Base-by-base conservation (phyloP, 2,888 invertebrate species). In the Melanotus villosus region DNA sequence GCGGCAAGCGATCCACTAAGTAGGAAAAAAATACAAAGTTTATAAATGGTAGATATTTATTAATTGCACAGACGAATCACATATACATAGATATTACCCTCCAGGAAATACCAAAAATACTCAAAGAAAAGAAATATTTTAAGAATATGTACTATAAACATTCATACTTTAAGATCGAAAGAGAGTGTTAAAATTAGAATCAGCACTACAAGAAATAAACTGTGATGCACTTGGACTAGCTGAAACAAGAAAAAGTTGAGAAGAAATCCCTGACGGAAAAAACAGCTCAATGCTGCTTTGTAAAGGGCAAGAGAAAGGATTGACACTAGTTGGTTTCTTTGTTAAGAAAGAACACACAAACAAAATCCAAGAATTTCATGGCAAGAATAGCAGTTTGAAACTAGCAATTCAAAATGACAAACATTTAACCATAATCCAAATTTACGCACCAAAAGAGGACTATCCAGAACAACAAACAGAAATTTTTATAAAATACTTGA, bases 281-380 rank as follows among this genome's bases (percentile, higher is more conserved):
- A 9, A 43, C 14, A 16, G 19, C 4, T 43, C 10, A 43, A 43
- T 43, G 2, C 14, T 43, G 10, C 43, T 43, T 43, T 43, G 18
- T 5, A 43, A 43, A 43, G 38, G 43, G 18, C 43, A 43, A 16
- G 43, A 43, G 6, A 43, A 43, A 43, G 43, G 19, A 5, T 43
- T 43, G 2, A 10, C 43, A 12, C 14, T 5, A 43, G 14, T 43
- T 10, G 43, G 10, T 18, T 43, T 43, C 18, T 43, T 10, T 43
- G 18, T 43, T 18, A 43, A 16, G 12, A 43, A 43, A 43, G 43
- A 43, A 18, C 19, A 14, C 2, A 3, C 43, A 43, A 19, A 16
- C 2, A 43, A 43, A 43, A 43, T 43, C 10, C 43, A 16, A 43
- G 43, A 43, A 43, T 43, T 43, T 16, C 7, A 26, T 26, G 26